phyloP scores from a whole-genome alignment of 53 echinoderm and acorn worm genomes.

The Holothuria leucospilota region DNA sequence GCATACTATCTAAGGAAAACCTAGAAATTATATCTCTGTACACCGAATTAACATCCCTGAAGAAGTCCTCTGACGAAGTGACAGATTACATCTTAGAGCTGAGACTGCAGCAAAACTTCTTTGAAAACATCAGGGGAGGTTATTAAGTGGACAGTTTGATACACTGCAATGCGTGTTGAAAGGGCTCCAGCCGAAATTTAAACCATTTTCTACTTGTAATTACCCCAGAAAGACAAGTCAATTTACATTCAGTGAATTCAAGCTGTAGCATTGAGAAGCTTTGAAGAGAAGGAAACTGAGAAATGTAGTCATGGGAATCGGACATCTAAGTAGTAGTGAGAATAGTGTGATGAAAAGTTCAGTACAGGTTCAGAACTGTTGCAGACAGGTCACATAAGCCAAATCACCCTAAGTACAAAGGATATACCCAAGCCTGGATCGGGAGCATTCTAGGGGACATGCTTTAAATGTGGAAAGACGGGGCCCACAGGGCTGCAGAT shows the following conservation, averaged over 20 bases:
- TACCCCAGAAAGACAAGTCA: slow-evolving; percentile 7
- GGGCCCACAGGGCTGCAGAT: too few relatives aligned
- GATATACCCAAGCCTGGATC: too few relatives aligned
- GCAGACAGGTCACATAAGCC: too few relatives aligned
- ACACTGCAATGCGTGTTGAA: slow-evolving; percentile 58
- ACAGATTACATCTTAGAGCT: slow-evolving; percentile 61
- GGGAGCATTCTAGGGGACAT: too few relatives aligned
- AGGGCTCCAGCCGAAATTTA: slow-evolving; percentile 48
- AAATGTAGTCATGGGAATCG: too few relatives aligned
- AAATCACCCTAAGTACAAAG: too few relatives aligned
- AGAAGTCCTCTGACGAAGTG: slow-evolving; percentile 15
- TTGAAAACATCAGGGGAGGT: slow-evolving; percentile 49
- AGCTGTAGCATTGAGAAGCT: slow-evolving; percentile 20
- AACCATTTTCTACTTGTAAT: slow-evolving; percentile 44
- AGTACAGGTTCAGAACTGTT: too few relatives aligned
- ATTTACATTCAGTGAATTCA: background rate
- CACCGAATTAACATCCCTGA: slow-evolving; percentile 58
- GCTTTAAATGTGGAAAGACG: too few relatives aligned
- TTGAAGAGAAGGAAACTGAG: slow-evolving; percentile 26
- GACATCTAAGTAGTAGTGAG: too few relatives aligned
- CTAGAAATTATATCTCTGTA: slow-evolving; percentile 53
- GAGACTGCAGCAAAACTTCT: slow-evolving; percentile 44
- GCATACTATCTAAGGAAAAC: slow-evolving; percentile 55
- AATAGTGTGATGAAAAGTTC: too few relatives aligned
- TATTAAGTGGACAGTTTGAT: slow-evolving; percentile 56